These are phyloP conservation scores for Cebus imitator DNA, from an alignment of 2,113 vertebrate genomes.

Conservation along the genomic window DNA sequence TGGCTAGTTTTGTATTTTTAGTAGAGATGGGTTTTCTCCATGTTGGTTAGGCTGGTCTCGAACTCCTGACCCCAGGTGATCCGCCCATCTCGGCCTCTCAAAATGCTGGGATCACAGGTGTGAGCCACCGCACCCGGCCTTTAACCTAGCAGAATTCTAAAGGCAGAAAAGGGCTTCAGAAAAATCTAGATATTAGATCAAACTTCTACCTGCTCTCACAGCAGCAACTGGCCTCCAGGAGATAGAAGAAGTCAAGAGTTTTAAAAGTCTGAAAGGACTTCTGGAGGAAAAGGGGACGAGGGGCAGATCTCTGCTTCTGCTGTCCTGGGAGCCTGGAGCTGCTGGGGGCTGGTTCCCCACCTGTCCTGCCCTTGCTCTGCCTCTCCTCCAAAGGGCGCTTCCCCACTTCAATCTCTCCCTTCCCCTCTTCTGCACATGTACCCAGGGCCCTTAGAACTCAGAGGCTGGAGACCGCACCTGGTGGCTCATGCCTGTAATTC, in stretches of 20 bases:
- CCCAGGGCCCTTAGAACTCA: background rate
- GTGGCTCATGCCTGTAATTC: too few relatives aligned
- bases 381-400: background rate
- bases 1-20: too few relatives aligned
- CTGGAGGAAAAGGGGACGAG: too few relatives aligned
- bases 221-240: background rate
- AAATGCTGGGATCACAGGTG: too few relatives aligned
- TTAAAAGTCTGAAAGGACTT: background rate
- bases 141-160: background rate
- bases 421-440: background rate
- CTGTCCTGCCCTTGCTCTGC: background rate
- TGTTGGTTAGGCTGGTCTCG: too few relatives aligned
- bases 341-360: background rate
- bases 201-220: background rate
- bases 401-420: background rate
- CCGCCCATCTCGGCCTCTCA: too few relatives aligned
- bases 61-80: too few relatives aligned
- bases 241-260: background rate
- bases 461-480: accelerated
- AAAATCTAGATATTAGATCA: background rate
- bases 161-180: background rate
- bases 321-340: background rate
- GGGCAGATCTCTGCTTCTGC: background rate
- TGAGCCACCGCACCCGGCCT: too few relatives aligned
- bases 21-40: too few relatives aligned